Percentiles rank a stretch among this genome's conserved stretches.
Conservation (phyloP, 2,797 vertebrate species). For the Danio albolineatus region DNA sequence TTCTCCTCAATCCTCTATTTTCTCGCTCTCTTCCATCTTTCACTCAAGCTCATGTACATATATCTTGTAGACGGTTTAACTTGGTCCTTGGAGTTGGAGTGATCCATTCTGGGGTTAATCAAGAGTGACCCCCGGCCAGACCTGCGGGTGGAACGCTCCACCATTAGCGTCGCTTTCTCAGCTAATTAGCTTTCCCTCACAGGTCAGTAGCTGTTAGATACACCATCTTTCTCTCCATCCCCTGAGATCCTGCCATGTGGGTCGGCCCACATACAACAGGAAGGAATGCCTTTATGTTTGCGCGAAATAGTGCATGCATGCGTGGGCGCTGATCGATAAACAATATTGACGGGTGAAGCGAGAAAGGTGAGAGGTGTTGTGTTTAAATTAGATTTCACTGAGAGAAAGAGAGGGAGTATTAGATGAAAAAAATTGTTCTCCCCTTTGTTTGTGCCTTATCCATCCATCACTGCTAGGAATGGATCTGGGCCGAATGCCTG, state of each 20-base stretch:
- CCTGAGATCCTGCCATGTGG: slow-evolving; percentile 10
- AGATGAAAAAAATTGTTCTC: slow-evolving; percentile 39
- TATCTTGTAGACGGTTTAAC: slow-evolving; percentile 53
- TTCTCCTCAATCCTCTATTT: slow-evolving; percentile 5
- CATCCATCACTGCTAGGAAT: slow-evolving; percentile 42
- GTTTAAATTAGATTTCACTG: slow-evolving; percentile 38
- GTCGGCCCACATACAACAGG: background rate
- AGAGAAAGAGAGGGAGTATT: slow-evolving; percentile 1
- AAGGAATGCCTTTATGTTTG: slow-evolving; percentile 12
- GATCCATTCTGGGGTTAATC: slow-evolving; percentile 63
- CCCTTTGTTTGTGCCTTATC: slow-evolving; percentile 48
- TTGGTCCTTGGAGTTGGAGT: slow-evolving; percentile 47
- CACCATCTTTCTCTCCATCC: slow-evolving; percentile 33
- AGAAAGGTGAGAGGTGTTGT: slow-evolving; percentile 28
- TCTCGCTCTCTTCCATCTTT: slow-evolving; percentile 42
- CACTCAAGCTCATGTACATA: slow-evolving; percentile 35
- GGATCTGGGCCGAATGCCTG: slow-evolving; percentile 49
- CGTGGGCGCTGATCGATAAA: slow-evolving; percentile 36
- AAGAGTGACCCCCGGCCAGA: slow-evolving; percentile 48
- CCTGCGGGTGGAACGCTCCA: slow-evolving; percentile 43
- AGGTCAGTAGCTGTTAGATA: slow-evolving; percentile 60
- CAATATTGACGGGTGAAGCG: slow-evolving; percentile 24
- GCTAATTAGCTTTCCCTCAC: slow-evolving; percentile 61
- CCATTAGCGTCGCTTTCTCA: slow-evolving; percentile 38
- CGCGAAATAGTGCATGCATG: background rate